Evolutionary conservation across 2,797 vertebrate species (phyloP).

Genomic region (Neosilurus mollespiculum): DNA sequence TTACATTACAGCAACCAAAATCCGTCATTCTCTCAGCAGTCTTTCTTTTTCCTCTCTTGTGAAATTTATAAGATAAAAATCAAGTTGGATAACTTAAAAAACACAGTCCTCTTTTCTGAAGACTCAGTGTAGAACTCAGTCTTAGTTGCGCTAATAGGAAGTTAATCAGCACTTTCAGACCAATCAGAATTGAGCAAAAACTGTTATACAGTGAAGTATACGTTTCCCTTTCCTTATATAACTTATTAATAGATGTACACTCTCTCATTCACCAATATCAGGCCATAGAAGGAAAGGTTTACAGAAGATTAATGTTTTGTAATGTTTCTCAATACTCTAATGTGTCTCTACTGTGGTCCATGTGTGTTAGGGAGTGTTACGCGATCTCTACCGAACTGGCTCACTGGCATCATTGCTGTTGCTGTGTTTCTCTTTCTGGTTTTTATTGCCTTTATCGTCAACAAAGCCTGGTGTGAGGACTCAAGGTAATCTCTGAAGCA

Average conservation of each 20-base stretch:
- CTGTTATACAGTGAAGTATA: too few species aligned
- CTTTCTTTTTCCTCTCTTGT: not conserved
- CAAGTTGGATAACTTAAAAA: not conserved
- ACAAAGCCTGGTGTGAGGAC: conserved; percentile 77
- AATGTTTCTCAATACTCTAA: not conserved
- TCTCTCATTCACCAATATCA: not conserved
- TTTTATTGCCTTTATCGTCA: conserved; percentile 72
- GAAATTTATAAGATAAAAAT: not conserved
- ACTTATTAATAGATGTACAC: not conserved
- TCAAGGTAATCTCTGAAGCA: conserved; percentile 55
- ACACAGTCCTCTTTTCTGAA: not conserved
- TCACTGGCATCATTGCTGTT: conserved; percentile 78
- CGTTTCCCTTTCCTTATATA: not conserved
- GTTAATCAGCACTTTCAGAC: not conserved
- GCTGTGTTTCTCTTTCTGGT: conserved; percentile 75
- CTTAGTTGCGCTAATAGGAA: not conserved
- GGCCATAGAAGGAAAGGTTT: not conserved
- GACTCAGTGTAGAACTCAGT: not conserved
- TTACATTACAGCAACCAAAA: not conserved
- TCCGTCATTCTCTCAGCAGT: not conserved
- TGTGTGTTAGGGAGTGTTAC: conserved; percentile 39
- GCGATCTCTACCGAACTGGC: conserved; percentile 75
- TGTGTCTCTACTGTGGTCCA: not conserved
- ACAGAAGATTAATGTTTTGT: not conserved
- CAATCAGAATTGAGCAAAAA: not conserved